Evolutionary conservation across 2,888 invertebrate species (phyloP).

Genomic region (Andricus curvator): DNA sequence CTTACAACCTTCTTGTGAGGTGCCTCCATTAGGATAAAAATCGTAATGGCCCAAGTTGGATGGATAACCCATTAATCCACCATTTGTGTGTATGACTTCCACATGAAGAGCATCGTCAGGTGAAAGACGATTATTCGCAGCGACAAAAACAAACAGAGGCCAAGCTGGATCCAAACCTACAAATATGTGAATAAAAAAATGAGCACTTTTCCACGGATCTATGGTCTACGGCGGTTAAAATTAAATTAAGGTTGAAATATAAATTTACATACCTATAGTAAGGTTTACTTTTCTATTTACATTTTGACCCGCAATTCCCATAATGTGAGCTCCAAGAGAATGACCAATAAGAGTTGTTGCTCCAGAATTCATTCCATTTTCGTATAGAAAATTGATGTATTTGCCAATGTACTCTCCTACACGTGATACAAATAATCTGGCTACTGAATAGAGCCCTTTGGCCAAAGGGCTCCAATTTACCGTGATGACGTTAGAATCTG

Average conservation of each 20-base stretch:
- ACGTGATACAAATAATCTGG: background rate
- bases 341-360: conserved; percentile 65
- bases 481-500: background rate
- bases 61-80: too few species aligned
- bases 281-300: background rate
- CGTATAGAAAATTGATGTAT: conserved; percentile 65
- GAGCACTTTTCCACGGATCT: too few species aligned
- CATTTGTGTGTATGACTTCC: too few species aligned
- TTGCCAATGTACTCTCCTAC: background rate
- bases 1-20: too few species aligned
- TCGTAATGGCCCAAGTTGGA: too few species aligned
- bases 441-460: background rate
- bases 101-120: too few species aligned
- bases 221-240: background rate
- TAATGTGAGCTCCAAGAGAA: conserved; percentile 71
- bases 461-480: conserved; percentile 1
- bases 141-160: too few species aligned
- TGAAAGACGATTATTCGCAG: too few species aligned
- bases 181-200: too few species aligned
- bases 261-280: background rate
- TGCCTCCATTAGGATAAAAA: too few species aligned
- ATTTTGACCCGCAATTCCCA: conserved; percentile 64
- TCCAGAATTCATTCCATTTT: conserved; percentile 57
- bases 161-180: too few species aligned
- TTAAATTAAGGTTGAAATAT: background rate